Evolutionary conservation across 2,113 vertebrate genomes (phyloP), one percentile per base, ranked within the genome.

Genomic region (Scomber japonicus): DNA sequence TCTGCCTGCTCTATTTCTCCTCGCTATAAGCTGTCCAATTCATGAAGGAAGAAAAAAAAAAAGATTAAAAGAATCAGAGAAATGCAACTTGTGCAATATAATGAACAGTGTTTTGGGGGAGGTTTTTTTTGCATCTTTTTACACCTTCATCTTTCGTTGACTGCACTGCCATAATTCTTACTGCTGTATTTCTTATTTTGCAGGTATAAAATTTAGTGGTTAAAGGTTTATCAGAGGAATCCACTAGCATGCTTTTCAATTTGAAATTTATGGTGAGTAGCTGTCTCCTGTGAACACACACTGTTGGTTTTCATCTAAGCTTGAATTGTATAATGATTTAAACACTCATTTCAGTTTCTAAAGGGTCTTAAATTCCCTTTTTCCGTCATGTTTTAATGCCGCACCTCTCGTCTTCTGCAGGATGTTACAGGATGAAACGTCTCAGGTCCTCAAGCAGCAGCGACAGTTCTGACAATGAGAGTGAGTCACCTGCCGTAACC

Each of bases 401-500:
- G 14, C 4, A 74, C 0, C 19, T 50, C 48, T 40, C n/a, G 17
- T 69, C 15, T 24, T 50, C 21, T 71, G 48, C 89, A 99, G 97
- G 96, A 97, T 96, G 95, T 95, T 91, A 94, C 96, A 99, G 94
- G 96, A 99, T 99, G 98, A 99, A 99, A 96, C 96, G 98, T 82
- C 95, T 95, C 93, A 96, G 96, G 95, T 95, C 93, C 91, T 94
- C 96, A 87, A 99, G 97, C 95, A 99, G 96, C 95, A 99, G 97
- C 95, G 98, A 98, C 95, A 99, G 96, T 94, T 99, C 98, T 89
- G 98, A 99, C 95, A 97, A 97, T 94, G 97, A 99, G 82, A 97
- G 98, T 99, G 88, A 97, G 98, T 97, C 53, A 0, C 48, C 55
- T 19, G 0, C 6, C 12, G 5, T 11, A 27, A 56, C 19, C 8